These are phyloP conservation scores for Antrozous pallidus DNA, from an alignment of 2,797 vertebrate genomes.

Conservation along the genomic window DNA sequence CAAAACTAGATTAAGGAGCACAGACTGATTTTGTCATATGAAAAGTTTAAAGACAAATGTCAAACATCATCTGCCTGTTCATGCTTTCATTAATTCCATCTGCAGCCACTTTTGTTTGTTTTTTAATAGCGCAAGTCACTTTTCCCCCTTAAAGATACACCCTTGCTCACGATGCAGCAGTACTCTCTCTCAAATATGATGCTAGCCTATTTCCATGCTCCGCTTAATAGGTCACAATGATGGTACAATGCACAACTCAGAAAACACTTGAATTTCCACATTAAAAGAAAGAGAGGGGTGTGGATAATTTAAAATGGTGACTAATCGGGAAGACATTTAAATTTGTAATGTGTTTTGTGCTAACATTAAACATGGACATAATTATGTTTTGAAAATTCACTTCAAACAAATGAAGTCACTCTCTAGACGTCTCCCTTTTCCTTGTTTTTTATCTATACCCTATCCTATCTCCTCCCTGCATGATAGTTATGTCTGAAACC, in stretches of 20 bases:
- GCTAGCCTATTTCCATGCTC: neutral
- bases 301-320: slow-evolving; percentile 53
- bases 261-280: slow-evolving; percentile 40
- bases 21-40: slow-evolving; percentile 3
- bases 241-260: neutral
- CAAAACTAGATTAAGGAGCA: slow-evolving; percentile 34
- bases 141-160: neutral
- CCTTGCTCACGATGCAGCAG: neutral
- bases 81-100: slow-evolving; percentile 57
- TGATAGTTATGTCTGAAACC: neutral
- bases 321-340: slow-evolving; percentile 58
- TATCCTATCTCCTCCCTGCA: neutral
- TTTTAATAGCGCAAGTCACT: neutral
- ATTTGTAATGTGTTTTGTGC: slow-evolving; percentile 39
- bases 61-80: neutral
- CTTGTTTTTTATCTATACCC: slow-evolving; percentile 39
- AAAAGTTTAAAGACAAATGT: slow-evolving; percentile 52
- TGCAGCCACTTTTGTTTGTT: neutral
- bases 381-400: slow-evolving; percentile 54
- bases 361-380: slow-evolving; percentile 51
- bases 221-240: neutral
- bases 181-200: neutral
- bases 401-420: slow-evolving; percentile 67
- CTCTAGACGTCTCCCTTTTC: neutral
- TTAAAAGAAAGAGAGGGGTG: slow-evolving; percentile 48